Conservation (phyloP, 2,888 invertebrate species). For the Amitus sp. region DNA sequence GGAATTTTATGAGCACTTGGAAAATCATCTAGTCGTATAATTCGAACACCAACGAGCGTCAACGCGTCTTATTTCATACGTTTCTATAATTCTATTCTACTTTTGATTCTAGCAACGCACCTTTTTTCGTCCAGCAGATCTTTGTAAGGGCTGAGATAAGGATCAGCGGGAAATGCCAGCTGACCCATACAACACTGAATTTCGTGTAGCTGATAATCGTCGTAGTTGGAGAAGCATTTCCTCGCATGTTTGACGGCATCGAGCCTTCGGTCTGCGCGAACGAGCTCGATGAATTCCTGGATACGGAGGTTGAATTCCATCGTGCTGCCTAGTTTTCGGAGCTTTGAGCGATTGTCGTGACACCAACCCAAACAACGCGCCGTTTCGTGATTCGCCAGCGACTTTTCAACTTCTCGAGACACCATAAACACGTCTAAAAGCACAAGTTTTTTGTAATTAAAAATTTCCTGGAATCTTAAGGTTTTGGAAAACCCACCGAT, state of each 20-base stretch:
- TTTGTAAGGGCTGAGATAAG: constrained; percentile 75
- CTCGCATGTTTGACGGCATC: constrained; percentile 96
- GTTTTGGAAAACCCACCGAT: constrained; percentile 70
- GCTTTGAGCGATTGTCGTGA: constrained; percentile 94
- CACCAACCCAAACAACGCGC: constrained; percentile 94
- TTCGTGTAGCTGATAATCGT: constrained; percentile 86
- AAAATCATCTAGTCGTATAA: no score
- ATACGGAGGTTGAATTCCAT: constrained; percentile 95
- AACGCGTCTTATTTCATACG: no score
- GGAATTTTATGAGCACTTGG: no score
- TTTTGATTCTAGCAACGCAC: constrained; percentile 40
- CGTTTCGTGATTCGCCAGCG: constrained; percentile 84
- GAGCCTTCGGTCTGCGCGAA: constrained; percentile 84
- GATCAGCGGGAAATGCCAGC: constrained; percentile 89
- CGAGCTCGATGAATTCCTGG: constrained; percentile 95
- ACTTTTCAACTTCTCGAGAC: constrained; percentile 87
- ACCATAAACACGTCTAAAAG: constrained; percentile 82
- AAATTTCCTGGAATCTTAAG: no score
- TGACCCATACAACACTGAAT: constrained; percentile 96
- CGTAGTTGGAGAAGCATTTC: constrained; percentile 88
- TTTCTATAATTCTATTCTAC: no score
- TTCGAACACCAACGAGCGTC: no score
- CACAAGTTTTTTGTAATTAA: no score
- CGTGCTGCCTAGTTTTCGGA: constrained; percentile 91
- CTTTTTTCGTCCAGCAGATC: constrained; percentile 73